Percentiles rank a stretch among this genome's conserved stretches.
Evolutionary conservation across 2,888 invertebrate genomes (phyloP).

Genomic region (Colostygia pectinataria): DNA sequence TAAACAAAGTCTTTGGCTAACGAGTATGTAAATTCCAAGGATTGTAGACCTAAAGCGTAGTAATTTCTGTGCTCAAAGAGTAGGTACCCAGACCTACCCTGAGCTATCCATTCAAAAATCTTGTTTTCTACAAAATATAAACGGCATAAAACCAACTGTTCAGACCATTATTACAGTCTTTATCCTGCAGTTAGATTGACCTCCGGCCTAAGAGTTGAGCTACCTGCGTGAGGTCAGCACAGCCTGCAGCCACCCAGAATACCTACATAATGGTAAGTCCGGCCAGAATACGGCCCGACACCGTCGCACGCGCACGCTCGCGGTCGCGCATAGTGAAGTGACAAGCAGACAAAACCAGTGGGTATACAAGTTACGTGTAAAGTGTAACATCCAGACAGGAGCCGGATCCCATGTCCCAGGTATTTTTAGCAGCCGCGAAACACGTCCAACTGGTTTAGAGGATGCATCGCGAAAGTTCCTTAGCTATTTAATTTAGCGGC

Average conservation of each 20-base stretch:
- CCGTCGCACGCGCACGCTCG: constrained; percentile 40
- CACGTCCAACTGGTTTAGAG: constrained; percentile 59
- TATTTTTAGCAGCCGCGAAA: constrained; percentile 59
- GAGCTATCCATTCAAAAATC: too few relatives aligned
- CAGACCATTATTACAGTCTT: not conserved
- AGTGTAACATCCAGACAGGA: constrained; percentile 45
- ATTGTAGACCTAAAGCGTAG: too few relatives aligned
- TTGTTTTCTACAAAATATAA: too few relatives aligned
- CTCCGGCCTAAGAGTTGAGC: constrained; percentile 48
- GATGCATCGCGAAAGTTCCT: constrained; percentile 57
- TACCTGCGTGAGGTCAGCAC: constrained; percentile 65
- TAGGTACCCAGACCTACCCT: too few relatives aligned
- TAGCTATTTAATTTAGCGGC: constrained; percentile 13
- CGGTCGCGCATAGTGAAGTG: constrained; percentile 39
- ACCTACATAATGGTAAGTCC: constrained; percentile 12
- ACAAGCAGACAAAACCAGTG: constrained; percentile 48
- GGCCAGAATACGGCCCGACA: constrained; percentile 48
- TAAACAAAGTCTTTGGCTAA: too few relatives aligned
- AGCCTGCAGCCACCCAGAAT: constrained; percentile 1
- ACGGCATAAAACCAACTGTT: constrained; percentile 16
- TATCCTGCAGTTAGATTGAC: constrained; percentile 30
- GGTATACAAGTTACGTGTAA: constrained; percentile 44
- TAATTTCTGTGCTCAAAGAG: too few relatives aligned
- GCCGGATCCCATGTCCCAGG: constrained; percentile 52
- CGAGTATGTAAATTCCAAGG: too few relatives aligned